Conservation (phyloP, 53 echinoderm and acorn worm species). For the Temnopleurus reevesii region DNA sequence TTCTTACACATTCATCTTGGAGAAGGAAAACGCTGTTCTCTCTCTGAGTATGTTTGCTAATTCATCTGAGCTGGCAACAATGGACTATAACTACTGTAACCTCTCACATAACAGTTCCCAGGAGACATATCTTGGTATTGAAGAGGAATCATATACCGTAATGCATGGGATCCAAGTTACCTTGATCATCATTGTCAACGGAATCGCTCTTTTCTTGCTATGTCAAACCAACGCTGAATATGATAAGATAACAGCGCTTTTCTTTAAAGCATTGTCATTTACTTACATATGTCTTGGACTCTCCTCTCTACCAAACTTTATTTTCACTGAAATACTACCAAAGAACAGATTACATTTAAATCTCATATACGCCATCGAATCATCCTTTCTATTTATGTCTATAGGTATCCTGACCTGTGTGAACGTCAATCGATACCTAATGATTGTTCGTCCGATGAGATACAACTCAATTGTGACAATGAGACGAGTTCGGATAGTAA, state of each 20-base stretch:
- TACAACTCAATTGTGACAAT: neutral
- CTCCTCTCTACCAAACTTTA: neutral
- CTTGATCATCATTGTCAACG: neutral
- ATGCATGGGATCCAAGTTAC: neutral
- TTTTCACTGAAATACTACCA: neutral
- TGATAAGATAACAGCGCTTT: constrained; percentile 15
- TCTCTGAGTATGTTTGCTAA: too few relatives aligned
- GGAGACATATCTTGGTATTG: too few relatives aligned
- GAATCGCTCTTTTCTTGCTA: neutral
- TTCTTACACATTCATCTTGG: too few relatives aligned
- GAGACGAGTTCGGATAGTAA: neutral
- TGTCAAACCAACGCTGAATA: neutral
- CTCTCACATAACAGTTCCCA: neutral
- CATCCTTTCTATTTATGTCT: neutral
- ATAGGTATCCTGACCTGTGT: neutral
- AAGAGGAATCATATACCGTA: neutral
- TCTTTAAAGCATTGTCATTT: constrained; percentile 8
- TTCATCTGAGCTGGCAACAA: neutral
- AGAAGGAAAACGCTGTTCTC: too few relatives aligned
- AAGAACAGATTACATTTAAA: neutral
- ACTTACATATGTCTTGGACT: neutral
- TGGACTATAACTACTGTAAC: neutral
- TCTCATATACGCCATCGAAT: neutral
- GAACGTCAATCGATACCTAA: constrained; percentile 8
- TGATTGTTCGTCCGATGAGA: constrained; percentile 1